Evolutionary conservation across 2,888 invertebrate species (phyloP).

Genomic region (Ditula angustiorana): DNA sequence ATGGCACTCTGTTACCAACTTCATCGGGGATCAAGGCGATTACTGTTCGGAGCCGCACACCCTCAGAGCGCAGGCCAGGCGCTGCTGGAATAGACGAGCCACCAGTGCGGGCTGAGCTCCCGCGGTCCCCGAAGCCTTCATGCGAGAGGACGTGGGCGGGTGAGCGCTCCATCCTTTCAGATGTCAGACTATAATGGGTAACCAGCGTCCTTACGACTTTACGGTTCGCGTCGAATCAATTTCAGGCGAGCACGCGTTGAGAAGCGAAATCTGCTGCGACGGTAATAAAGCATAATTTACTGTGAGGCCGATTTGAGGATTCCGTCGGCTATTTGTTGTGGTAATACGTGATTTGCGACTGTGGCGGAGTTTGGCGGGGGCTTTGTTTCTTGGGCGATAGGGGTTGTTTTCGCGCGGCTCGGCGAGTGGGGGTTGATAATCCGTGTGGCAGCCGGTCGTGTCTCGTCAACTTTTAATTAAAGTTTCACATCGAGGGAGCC

Average conservation of each 20-base stretch:
- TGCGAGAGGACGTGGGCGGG: constrained; percentile 49
- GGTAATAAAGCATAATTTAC: constrained; percentile 69
- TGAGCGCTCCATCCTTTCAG: constrained; percentile 55
- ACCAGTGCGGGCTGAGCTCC: constrained; percentile 57
- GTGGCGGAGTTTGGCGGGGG: constrained; percentile 47
- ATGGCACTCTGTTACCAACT: constrained; percentile 74
- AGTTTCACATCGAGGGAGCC: constrained; percentile 49
- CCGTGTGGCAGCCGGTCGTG: constrained; percentile 50
- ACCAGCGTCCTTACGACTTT: constrained; percentile 65
- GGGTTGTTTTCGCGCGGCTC: constrained; percentile 50
- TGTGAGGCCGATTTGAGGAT: constrained; percentile 58
- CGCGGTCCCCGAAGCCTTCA: constrained; percentile 47
- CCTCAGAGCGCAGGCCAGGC: constrained; percentile 49
- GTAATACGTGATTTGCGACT: constrained; percentile 80
- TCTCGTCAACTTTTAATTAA: constrained; percentile 73
- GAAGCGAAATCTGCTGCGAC: constrained; percentile 55
- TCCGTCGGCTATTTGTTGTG: constrained; percentile 73
- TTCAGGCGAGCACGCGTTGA: constrained; percentile 66
- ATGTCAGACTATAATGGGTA: constrained; percentile 50
- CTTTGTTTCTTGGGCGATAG: constrained; percentile 52
- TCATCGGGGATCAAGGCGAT: constrained; percentile 80
- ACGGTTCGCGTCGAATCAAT: constrained; percentile 76
- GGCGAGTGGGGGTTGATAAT: constrained; percentile 48
- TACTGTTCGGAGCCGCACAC: constrained; percentile 77
- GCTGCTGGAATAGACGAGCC: constrained; percentile 23